Base-by-base conservation (phyloP, 2,797 vertebrate species). In the Antrozous pallidus region DNA sequence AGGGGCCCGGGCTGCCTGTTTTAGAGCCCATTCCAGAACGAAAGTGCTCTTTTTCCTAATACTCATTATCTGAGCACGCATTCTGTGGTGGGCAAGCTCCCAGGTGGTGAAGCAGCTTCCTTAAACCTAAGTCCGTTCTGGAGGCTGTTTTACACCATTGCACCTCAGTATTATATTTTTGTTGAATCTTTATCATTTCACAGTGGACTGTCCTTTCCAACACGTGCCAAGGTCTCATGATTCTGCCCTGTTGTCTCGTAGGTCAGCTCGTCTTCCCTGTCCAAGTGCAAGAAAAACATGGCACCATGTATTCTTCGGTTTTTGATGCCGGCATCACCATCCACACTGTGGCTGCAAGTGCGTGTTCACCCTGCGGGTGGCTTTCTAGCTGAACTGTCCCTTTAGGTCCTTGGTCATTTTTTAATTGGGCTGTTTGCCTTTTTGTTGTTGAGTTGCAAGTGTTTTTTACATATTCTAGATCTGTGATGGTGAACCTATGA, bases 341-440 rank as follows among this genome's bases (percentile, higher is more conserved):
- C 77, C 71, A 94, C 80, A 80, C 2, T 17, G 0, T 97, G 0
- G 80, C 95, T 1, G 47, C 42, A 6, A 93, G 97, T 97, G n/a
- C 2, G 96, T 96, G 31, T 8, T 31, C 1, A 0, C 0, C 31
- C 45, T 2, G 6, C 0, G 3, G 3, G 65, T 3, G n/a, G 16
- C 79, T 54, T 40, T 77, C 71, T 20, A 31, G 58, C 13, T 1
- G 28, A 45, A 86, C 24, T 58, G 38, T 12, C 69, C n/a, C 2
- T 58, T 26, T 12, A 26, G 69, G 38, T 33, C 69, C 38, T 73
- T 42, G 13, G 67, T 38, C 36, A 24, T 71, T 40, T 42, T 85
- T 56, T 24, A 71, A 73, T 56, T 5, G 28, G 38, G 69, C 20
- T 45, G 13, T 73, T 58, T 33, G 38, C 45, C 51, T 58, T 56